Percentiles rank a stretch among this genome's conserved stretches.
Conservation (phyloP, 1,140 invertebrate species). For the Polypedilum vanderplanki region DNA sequence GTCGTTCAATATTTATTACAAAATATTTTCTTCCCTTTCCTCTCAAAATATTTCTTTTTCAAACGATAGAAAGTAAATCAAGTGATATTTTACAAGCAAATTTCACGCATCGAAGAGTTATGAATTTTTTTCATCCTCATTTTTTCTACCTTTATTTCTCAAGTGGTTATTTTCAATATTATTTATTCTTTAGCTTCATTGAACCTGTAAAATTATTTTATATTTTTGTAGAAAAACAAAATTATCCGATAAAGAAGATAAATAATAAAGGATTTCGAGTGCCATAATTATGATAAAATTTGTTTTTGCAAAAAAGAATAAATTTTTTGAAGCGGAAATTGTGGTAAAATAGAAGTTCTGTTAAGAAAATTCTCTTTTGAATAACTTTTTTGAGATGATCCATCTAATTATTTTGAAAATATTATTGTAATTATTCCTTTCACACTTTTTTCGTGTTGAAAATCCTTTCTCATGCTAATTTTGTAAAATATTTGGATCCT, state of each 20-base stretch:
- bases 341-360: background rate
- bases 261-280: background rate
- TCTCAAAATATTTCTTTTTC: too few relatives aligned
- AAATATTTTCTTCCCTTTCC: background rate
- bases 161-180: background rate
- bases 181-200: too few relatives aligned
- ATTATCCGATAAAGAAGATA: too few relatives aligned
- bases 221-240: too few relatives aligned
- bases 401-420: background rate
- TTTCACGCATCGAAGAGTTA: background rate
- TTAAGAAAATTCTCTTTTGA: background rate
- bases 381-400: background rate
- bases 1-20: background rate
- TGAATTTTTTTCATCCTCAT: background rate
- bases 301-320: background rate
- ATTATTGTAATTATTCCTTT: background rate
- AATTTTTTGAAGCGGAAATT: too few relatives aligned
- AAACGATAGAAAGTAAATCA: too few relatives aligned
- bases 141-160: background rate
- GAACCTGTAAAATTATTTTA: background rate
- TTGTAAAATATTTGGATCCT: too few relatives aligned
- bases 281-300: constrained; percentile 8
- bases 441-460: background rate
- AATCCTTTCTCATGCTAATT: constrained; percentile 7
- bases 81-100: background rate